A percentile compares a stretch with the other conserved stretches of the same genome.
These are phyloP conservation scores for Phyllotreta striolata DNA, from an alignment of 2,888 invertebrate species.

Conservation along the genomic window DNA sequence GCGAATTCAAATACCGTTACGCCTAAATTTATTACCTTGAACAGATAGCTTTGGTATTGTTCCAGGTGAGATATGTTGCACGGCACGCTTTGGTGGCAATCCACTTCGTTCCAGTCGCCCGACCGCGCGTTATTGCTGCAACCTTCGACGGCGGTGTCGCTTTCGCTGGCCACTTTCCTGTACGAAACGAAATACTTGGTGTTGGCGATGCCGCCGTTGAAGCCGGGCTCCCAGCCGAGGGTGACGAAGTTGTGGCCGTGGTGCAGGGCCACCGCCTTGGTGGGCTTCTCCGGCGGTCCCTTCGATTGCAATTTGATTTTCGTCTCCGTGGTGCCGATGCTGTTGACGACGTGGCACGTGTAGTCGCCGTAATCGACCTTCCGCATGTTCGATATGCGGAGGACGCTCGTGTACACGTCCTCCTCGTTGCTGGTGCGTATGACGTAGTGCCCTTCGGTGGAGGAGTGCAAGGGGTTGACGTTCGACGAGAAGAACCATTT, in stretches of 20 bases:
- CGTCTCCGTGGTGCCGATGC: conserved; percentile 78
- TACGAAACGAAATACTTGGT: conserved; percentile 90
- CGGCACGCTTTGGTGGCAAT: conserved; percentile 85
- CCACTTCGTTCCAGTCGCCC: conserved; percentile 82
- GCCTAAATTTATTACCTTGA: conserved; percentile 72
- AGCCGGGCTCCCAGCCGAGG: conserved; percentile 87
- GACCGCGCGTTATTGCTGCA: conserved; percentile 68
- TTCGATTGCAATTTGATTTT: conserved; percentile 84
- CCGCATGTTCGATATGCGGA: conserved; percentile 77
- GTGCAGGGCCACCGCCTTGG: conserved; percentile 73
- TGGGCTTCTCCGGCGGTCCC: conserved; percentile 86
- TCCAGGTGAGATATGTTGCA: conserved; percentile 88
- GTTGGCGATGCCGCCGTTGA: conserved; percentile 86
- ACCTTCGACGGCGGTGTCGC: conserved; percentile 69
- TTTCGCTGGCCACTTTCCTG: conserved; percentile 71
- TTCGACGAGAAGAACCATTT: conserved; percentile 88
- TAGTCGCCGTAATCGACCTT: conserved; percentile 92
- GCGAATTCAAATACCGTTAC: conserved; percentile 1
- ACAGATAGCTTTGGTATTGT: conserved; percentile 85
- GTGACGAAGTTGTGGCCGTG: conserved; percentile 82
- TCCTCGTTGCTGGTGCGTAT: conserved; percentile 82
- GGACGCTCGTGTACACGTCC: conserved; percentile 83
- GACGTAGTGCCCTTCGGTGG: conserved; percentile 86
- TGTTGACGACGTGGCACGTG: conserved; percentile 86
- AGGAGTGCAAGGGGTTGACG: conserved; percentile 76